Evolutionary conservation across 2,888 invertebrate species (phyloP).

Genomic region (Athalia circularis): DNA sequence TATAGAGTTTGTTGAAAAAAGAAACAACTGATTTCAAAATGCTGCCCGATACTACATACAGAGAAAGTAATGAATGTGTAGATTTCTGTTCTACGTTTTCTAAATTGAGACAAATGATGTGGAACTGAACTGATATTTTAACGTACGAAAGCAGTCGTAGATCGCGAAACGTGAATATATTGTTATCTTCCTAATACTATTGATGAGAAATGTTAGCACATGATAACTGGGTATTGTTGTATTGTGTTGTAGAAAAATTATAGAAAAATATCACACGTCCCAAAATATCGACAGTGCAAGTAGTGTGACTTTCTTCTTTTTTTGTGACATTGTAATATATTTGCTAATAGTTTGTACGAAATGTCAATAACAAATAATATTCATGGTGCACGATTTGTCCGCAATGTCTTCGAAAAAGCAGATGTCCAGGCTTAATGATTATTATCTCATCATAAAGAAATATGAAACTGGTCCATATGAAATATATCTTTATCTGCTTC

Average conservation of each 20-base stretch:
- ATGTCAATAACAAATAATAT: background rate
- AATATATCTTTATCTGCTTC: background rate
- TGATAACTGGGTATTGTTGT: background rate
- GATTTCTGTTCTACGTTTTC: background rate
- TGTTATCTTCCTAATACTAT: background rate
- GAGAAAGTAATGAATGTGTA: background rate
- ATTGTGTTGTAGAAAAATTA: slow-evolving; percentile 15
- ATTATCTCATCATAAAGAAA: slow-evolving; percentile 30
- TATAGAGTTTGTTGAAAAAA: background rate
- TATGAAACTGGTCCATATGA: slow-evolving; percentile 3
- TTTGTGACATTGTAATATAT: background rate
- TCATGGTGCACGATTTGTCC: slow-evolving; percentile 17
- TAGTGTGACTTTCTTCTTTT: slow-evolving; percentile 1
- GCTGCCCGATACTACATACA: background rate
- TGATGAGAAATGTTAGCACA: background rate
- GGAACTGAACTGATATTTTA: background rate
- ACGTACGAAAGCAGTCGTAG: background rate
- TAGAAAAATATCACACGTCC: slow-evolving; percentile 11
- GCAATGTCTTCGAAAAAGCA: slow-evolving; percentile 7
- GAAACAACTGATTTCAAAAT: background rate
- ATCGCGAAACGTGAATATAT: background rate
- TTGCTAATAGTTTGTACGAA: background rate
- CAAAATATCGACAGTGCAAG: slow-evolving; percentile 23
- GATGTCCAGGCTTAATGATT: slow-evolving; percentile 33
- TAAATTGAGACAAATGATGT: slow-evolving; percentile 1